These are phyloP conservation scores for Allolobophora icterica DNA, from an alignment of 2,888 invertebrate species.

Conservation along the genomic window DNA sequence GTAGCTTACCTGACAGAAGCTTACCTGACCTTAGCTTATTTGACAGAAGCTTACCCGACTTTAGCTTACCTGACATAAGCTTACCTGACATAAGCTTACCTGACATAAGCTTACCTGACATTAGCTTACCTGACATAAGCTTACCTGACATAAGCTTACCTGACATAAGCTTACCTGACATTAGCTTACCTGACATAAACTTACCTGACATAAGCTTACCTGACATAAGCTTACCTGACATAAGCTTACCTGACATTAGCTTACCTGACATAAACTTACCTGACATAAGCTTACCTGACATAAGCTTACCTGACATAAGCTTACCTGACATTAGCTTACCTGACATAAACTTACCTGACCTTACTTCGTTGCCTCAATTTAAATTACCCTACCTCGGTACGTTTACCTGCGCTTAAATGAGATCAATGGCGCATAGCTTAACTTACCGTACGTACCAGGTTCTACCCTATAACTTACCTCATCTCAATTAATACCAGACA, in stretches of 20 bases:
- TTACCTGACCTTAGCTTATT: neutral
- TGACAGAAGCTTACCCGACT: no score
- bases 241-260: neutral
- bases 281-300: neutral
- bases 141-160: neutral
- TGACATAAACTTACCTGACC: neutral
- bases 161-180: neutral
- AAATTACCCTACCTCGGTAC: neutral
- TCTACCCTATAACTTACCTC: constrained; percentile 8
- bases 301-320: neutral
- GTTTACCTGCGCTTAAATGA: neutral
- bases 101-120: no score
- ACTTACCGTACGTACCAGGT: neutral
- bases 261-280: neutral
- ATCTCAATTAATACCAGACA: neutral
- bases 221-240: neutral
- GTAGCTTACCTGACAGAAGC: neutral
- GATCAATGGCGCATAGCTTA: neutral
- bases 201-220: neutral
- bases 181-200: neutral
- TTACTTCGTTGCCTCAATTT: no score
- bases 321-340: neutral
- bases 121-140: neutral
- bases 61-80: no score
- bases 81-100: no score